Conservation (phyloP, 2,113 vertebrate genomes). For the Ammodytes marinus region DNA sequence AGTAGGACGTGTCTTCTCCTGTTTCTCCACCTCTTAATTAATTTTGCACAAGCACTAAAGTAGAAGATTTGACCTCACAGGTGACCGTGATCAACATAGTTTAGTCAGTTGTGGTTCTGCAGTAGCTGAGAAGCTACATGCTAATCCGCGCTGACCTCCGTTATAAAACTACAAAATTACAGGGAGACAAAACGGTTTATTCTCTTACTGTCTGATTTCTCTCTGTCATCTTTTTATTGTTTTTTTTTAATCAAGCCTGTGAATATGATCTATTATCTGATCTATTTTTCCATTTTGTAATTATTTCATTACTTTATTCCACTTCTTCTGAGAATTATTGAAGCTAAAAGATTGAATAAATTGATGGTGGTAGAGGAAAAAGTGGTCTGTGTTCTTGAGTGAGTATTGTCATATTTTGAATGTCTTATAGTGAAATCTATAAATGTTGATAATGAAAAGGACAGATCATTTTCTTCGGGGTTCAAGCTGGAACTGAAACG, state of each 20-base stretch:
- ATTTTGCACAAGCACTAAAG: constrained; percentile 84
- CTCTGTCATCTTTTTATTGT: constrained; percentile 61
- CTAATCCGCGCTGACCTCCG: constrained; percentile 38
- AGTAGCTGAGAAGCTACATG: constrained; percentile 26
- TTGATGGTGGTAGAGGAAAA: constrained; percentile 81
- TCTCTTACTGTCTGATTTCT: constrained; percentile 62
- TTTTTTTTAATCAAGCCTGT: constrained; percentile 82
- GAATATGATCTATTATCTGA: constrained; percentile 80
- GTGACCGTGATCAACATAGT: constrained; percentile 51
- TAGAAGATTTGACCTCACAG: constrained; percentile 66
- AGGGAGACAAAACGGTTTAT: constrained; percentile 55
- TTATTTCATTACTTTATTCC: constrained; percentile 84
- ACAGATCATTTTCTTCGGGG: neutral
- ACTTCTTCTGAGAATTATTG: constrained; percentile 78
- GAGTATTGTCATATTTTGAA: neutral
- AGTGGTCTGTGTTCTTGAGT: constrained; percentile 47
- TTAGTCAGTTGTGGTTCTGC: constrained; percentile 46
- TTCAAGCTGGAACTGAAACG: neutral
- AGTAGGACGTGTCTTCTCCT: constrained; percentile 56
- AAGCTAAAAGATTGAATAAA: constrained; percentile 87
- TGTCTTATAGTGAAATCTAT: neutral
- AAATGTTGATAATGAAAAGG: neutral
- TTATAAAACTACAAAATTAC: constrained; percentile 36
- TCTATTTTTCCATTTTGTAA: constrained; percentile 83
- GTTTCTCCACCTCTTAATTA: constrained; percentile 49